Evolutionary conservation across 1,140 invertebrate genomes (phyloP), one percentile per base, ranked within the genome.

Genomic region (Anagrus nilaparvatae): DNA sequence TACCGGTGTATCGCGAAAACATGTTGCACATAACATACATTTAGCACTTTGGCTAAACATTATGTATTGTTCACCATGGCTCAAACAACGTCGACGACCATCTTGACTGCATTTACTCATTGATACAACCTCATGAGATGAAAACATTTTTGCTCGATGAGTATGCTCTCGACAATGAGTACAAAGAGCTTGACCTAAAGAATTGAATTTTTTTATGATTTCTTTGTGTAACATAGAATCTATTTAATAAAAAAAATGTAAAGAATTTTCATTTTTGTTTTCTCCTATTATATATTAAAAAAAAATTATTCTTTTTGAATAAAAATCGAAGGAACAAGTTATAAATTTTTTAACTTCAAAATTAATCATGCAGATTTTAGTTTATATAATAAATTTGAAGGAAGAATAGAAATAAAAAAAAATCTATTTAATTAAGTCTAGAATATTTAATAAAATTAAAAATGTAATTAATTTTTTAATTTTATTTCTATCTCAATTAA

Each of bases 81-180:
- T 67, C 2, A 71, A 58, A 57, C 80, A 82, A 64, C 81, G 69
- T 49, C 75, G 69, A 58, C 79, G 76, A 10, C 71, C 74, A 49
- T 83, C 79, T 49, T 78, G 78, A 3, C 71, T 63, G 50, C 77
- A 77, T 52, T 81, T 81, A 9, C 77, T 77, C 73, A 82, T 79
- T 50, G 78, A 78, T 6, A 82, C 71, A 8, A 83, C 74, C 33
- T 83, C 79, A 56, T 83, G 80, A 16, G 71, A 67, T 2, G 79
- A 77, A 55, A 83, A 83, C 80, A 83, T 83, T 58, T 81, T 80
- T 1, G 80, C 79, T 20, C 77, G 63, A 50, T 83, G 79, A 3
- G 80, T 82, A 50, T 81, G 76, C 49, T 82, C 79, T 32, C 79
- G 62, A 54, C 80, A 82, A 49, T 74, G 70, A 12, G 69, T 73